Base-by-base conservation (phyloP, 2,888 invertebrate genomes). In the Agrochola macilenta region DNA sequence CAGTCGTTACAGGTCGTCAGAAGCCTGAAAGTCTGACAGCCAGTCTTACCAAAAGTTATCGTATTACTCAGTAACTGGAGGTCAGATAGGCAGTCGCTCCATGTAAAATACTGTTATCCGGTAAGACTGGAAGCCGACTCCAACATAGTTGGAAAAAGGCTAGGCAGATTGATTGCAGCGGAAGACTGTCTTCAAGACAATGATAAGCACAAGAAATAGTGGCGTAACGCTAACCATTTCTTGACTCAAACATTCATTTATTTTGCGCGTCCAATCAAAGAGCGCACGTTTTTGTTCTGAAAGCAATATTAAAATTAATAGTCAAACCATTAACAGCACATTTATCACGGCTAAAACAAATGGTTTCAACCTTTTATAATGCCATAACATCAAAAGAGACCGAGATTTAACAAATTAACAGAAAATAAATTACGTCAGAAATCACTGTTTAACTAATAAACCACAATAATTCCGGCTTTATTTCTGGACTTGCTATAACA, bases 401-500 rank as follows among this genome's bases (percentile, higher is more conserved):
- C 23, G 20, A 71, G 12, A 43, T 57, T 14, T 57, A 72, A 76
- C 65, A 66, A 76, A 84, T 81, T 77, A 84, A 75, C 77, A 61
- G 54, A 52, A 81, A 69, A 78, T 85, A 66, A 85, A 84, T 72
- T 60, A 84, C 30, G 39, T 63, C 57, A 65, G 54, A 81, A 84
- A 68, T n/a, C 60, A 72, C n/a, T 54, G 75, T 81, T 82, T 78
- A 57, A 26, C 17, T 60, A 49, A 78, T 80, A 83, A 76, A 79
- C 35, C 46, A 49, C 39, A 26, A 70, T 80, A 79, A 79, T 69
- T 43, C 69, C 7, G 20, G 39, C 12, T 54, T 54, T 75, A 70
- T 74, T 64, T 39, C 73, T 72, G 74, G 23, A 63, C 65, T 63
- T 30, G 57, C 54, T 63, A n/a, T 52, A 84, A 72, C 63, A 65